Evolutionary conservation across 2,113 vertebrate genomes (phyloP).

Genomic region (Donacobius atricapilla): DNA sequence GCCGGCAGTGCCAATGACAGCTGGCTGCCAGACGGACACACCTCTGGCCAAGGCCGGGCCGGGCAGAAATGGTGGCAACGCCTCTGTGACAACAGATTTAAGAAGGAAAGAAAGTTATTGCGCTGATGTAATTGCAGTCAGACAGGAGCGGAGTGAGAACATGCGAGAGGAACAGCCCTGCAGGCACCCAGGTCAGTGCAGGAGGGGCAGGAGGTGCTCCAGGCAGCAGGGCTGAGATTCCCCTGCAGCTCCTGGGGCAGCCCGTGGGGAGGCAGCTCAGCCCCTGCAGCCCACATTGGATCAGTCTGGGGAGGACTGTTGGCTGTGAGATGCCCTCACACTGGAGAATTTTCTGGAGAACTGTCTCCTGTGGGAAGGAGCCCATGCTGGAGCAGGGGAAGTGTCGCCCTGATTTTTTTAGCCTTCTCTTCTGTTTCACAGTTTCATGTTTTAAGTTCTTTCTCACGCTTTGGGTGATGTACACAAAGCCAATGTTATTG

Average conservation of each 20-base stretch:
- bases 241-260: background rate
- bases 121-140: background rate
- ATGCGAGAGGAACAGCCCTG: background rate
- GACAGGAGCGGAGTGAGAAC: background rate
- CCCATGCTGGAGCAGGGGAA: background rate
- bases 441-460: too few species aligned
- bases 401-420: too few species aligned
- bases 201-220: background rate
- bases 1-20: background rate
- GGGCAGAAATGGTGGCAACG: background rate
- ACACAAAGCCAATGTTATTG: too few species aligned
- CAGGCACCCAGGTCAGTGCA: background rate
- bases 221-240: background rate
- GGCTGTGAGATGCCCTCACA: background rate
- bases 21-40: fast-evolving
- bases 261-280: background rate
- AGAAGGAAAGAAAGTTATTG: background rate
- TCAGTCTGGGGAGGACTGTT: background rate
- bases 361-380: background rate
- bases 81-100: background rate
- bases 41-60: background rate
- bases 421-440: too few species aligned
- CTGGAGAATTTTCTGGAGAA: background rate
- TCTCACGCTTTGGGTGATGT: too few species aligned
- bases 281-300: background rate